phyloP scores from a whole-genome alignment of 2,797 vertebrate genomes.

The Aplochiton taeniatus region DNA sequence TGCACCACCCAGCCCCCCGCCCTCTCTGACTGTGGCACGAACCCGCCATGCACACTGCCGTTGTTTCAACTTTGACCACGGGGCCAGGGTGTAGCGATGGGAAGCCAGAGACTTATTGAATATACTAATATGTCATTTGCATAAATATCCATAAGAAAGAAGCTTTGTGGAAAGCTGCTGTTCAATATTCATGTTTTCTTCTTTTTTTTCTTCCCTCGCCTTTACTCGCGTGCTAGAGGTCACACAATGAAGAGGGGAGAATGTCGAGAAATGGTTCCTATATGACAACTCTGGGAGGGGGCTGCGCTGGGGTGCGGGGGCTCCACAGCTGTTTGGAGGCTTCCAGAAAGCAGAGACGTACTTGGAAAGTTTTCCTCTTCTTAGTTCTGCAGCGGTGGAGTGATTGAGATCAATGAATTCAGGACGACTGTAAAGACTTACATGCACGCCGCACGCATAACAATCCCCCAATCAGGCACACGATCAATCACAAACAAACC shows the following conservation, averaged over 20 bases:
- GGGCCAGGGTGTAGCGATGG: conserved; percentile 8
- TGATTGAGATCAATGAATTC: too few species aligned
- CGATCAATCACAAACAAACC: too few species aligned
- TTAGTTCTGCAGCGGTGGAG: too few species aligned
- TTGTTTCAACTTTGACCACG: conserved; percentile 54
- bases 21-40: too few species aligned
- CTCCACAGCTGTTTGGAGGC: too few species aligned
- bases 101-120: conserved; percentile 51
- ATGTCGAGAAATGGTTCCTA: conserved; percentile 41
- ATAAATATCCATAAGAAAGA: conserved; percentile 78
- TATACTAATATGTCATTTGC: conserved; percentile 69
- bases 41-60: conserved; percentile 35
- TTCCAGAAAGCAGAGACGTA: too few species aligned
- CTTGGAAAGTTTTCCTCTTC: too few species aligned
- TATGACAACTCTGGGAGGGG: conserved; percentile 36
- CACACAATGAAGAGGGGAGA: conserved; percentile 61
- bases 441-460: too few species aligned
- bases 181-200: conserved; percentile 69
- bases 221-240: conserved; percentile 58
- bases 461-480: too few species aligned
- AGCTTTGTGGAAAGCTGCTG: conserved; percentile 58
- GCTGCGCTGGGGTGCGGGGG: too few species aligned
- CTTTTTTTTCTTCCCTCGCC: conserved; percentile 17
- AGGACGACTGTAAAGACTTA: too few species aligned
- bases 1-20: neutral